Base-by-base conservation (phyloP, 2,113 vertebrate genomes). In the Drymodes brunneopygia region DNA sequence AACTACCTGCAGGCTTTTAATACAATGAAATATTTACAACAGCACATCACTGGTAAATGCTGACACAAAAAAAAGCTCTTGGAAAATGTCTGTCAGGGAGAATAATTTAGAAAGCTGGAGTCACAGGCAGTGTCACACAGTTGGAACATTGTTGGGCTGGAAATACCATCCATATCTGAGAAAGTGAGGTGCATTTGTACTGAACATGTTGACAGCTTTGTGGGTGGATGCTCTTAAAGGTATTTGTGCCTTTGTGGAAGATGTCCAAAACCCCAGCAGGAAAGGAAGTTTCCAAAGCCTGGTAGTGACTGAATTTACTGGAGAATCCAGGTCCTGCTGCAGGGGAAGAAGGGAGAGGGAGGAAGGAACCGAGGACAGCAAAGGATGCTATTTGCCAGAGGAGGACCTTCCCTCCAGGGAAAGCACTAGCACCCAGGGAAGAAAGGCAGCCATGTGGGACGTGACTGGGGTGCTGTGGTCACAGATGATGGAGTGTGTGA, bases 391-490 rank as follows among this genome's bases (percentile, higher is more conserved):
- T 42, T 79, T 77, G 23, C 16, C 44, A 42, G 6, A 3, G 57
- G n/a, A 61, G 42, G 21, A 24, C 25, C 33, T 12, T 21, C 33
- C 14, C 29, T 42, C 23, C 48, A 69, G 35, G 42, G 31, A 21
- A 33, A 36, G 12, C 20, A 14, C 31, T 45, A 42, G 19, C 21
- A 72, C 10, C 6, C 48, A 31, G 33, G 15, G 18, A 28, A 80
- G 33, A 73, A 77, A 60, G 33, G 29, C 54, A 77, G 8, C n/a
- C 40, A 4, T 4, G 8, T 38, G 54, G 60, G 31, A 42, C 25
- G 9, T 0, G 2, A 12, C 0, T 54, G 17, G 7, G 23, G 11
- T 56, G 38, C 48, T 1, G 4, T 33, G 36, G 17, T 19, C 48
- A 38, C 16, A 40, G 57, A 17, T 3, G 29, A 18, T 38, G 23